Percentiles rank a stretch among this genome's conserved stretches.
Conservation (phyloP, 2,797 vertebrate species). For the Xenopus petersii region DNA sequence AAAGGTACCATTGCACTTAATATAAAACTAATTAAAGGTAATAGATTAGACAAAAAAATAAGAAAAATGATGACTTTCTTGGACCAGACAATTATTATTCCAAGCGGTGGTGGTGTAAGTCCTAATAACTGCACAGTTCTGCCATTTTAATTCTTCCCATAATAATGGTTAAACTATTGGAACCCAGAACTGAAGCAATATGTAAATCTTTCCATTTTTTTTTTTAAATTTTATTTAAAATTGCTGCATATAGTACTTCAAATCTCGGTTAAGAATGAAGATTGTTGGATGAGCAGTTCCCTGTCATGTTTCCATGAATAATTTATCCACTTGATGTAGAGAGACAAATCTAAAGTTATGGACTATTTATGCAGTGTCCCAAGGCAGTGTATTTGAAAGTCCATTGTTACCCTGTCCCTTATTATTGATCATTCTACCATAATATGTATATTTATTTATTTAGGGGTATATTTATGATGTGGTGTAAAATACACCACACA, state of each 20-base stretch:
- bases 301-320: conserved; percentile 44
- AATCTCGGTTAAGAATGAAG: conserved; percentile 7
- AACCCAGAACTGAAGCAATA: conserved; percentile 11
- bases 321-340: conserved; percentile 41
- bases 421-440: too few species aligned
- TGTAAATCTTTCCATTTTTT: background rate
- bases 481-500: too few species aligned
- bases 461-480: too few species aligned
- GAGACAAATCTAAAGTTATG: conserved; percentile 38
- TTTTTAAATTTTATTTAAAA: conserved; percentile 21
- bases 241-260: background rate
- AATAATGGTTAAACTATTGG: conserved; percentile 8
- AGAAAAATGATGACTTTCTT: too few species aligned
- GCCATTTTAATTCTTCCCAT: too few species aligned
- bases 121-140: too few species aligned
- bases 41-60: too few species aligned
- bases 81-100: background rate
- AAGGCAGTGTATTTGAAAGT: conserved; percentile 22
- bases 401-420: conserved; percentile 8
- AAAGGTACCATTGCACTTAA: too few species aligned
- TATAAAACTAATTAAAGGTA: too few species aligned
- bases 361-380: conserved; percentile 27
- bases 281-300: conserved; percentile 20
- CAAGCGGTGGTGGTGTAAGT: too few species aligned
- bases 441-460: too few species aligned